Evolutionary conservation across 2,797 vertebrate species (phyloP), one percentile per base, ranked within the genome.

Genomic region (Aphelocoma californica): DNA sequence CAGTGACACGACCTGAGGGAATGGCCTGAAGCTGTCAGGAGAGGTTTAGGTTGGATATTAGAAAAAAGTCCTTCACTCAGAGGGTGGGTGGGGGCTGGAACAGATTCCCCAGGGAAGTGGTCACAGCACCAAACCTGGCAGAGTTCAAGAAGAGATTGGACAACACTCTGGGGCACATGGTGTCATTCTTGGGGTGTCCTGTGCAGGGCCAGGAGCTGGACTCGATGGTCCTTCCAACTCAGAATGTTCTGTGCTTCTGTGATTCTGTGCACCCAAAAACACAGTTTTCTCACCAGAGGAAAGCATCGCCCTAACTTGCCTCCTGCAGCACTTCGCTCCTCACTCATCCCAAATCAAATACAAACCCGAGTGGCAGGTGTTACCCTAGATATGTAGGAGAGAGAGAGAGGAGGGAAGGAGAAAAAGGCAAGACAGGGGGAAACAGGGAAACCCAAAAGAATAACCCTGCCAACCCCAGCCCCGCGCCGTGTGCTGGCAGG

Each of bases 281-380:
- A 16, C 31, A 24, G 21, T 25, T 32, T 53, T 53, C 26, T 29
- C 47, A 40, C 47, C 2, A 1, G 9, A 17, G 12, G 19, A 57
- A 4, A 16, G 31, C 60, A 65, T 15, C 0, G 0, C 36, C 21
- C 15, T 31, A 23, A 48, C 44, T 34, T 32, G 7, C 5, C 69
- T 38, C 88, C 75, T 20, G 26, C 70, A 40, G 67, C 57, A 84
- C 91, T 95, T 91, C 19, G 19, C 70, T 80, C 79, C 86, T 90
- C 64, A 21, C 31, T 73, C 73, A n/a, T 45, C 53, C 80, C 75
- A 80, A 96, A 97, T 67, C 69, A 94, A 96, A 89, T 21, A 88
- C 74, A 92, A 60, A 88, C 58, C 65, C 20, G 48, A 93, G 84
- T 81, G 81, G 92, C 92, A 83, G 83, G 79, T 89, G 92, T 86